phyloP scores from a whole-genome alignment of 2,113 vertebrate species.

The Burhinus bistriatus region DNA sequence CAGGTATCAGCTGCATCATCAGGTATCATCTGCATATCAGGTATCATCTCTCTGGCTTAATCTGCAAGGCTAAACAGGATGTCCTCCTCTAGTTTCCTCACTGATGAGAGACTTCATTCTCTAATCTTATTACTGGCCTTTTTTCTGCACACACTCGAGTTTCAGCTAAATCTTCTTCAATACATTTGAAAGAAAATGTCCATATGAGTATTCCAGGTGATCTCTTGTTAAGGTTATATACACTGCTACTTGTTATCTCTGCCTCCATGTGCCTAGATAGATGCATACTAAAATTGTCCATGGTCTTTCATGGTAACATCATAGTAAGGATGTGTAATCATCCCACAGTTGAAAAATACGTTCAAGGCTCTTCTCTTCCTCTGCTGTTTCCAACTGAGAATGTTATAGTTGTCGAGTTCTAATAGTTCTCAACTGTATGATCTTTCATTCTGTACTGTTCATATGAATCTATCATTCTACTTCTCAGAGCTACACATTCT shows the following conservation, averaged over 20 bases:
- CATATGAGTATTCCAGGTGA: accelerated
- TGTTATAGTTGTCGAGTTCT: not conserved
- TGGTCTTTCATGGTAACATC: not conserved
- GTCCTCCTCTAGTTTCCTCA: not conserved
- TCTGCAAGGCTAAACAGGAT: not conserved
- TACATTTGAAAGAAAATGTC: not conserved
- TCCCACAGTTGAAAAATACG: not conserved
- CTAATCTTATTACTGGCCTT: not conserved
- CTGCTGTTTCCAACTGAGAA: not conserved
- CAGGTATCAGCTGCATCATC: not conserved
- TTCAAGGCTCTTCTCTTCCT: not conserved
- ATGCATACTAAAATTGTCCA: not conserved
- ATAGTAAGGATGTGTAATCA: not conserved
- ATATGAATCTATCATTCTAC: not conserved
- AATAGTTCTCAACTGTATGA: not conserved
- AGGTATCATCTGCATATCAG: not conserved
- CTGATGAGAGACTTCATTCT: not conserved
- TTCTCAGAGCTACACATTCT: not conserved
- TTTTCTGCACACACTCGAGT: not conserved
- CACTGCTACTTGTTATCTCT: not conserved
- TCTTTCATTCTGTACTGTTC: not conserved
- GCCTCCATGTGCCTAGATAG: not conserved
- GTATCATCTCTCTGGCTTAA: not conserved
- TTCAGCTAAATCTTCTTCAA: not conserved
- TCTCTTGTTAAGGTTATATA: not conserved